phyloP scores from a whole-genome alignment of 2,113 vertebrate species.

The Gymnobelideus leadbeateri region DNA sequence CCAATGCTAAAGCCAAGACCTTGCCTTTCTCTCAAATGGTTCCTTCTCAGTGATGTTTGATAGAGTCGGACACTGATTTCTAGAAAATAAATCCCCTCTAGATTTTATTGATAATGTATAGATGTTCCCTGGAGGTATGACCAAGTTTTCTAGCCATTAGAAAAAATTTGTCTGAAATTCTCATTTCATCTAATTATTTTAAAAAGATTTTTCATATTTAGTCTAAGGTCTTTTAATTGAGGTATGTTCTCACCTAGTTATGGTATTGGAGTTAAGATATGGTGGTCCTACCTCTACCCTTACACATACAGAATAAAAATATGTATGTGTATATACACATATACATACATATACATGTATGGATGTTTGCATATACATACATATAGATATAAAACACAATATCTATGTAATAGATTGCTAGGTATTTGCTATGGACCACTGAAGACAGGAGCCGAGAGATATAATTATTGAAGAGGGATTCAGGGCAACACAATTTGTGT shows the following conservation, averaged over 20 bases:
- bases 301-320: neutral
- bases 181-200: neutral
- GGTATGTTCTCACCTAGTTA: neutral
- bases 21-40: neutral
- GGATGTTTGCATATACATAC: neutral
- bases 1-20: neutral
- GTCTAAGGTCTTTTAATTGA: neutral
- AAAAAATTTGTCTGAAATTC: neutral
- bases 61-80: neutral
- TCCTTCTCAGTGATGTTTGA: neutral
- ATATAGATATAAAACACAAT: neutral
- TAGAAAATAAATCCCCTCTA: neutral
- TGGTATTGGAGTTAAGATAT: neutral
- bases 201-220: neutral
- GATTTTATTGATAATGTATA: neutral
- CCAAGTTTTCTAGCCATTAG: neutral
- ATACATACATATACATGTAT: neutral
- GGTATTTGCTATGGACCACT: neutral
- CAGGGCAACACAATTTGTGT: conserved; percentile 48
- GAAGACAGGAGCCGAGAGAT: conserved; percentile 23
- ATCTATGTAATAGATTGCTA: neutral
- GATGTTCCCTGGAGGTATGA: neutral
- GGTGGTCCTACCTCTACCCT: neutral
- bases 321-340: neutral
- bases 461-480: conserved; percentile 54